Base-by-base conservation (phyloP, 2,797 vertebrate species). In the Sebastes baramenuke region DNA sequence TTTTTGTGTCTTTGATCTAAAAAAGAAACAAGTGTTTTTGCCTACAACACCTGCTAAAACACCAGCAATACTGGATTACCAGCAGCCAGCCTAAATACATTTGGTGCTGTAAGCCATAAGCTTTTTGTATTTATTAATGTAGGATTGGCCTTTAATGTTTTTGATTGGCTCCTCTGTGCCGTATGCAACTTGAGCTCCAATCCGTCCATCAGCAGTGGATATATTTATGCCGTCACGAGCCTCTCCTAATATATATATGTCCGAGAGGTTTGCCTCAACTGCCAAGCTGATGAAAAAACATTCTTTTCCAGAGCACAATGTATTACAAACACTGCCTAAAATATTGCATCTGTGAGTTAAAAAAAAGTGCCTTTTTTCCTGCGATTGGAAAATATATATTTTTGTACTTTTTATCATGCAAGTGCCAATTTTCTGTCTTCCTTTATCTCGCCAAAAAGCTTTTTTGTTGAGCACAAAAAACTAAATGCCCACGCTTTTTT, bases 351-450 rank as follows among this genome's bases (percentile, higher is more conserved):
- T 83, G 30, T 25, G 65, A 73, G 38, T 36, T 18, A 12, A 60
- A 54, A 46, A 38, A 72, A 91, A 94, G 92, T 94, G 93, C 92
- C 93, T 94, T 89, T 87, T 78, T 77, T 80, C 58, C 36, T 68
- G n/a, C 76, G 6, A 90, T 86, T 77, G 59, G 67, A 80, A 78
- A 81, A 87, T 22, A 71, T 89, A 76, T 90, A 86, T 92, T 92
- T 93, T 91, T 92, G 29, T 93, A 89, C 77, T 54, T 54, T 75
- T 83, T 59, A 73, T 82, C 82, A 72, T 76, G 82, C 67, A 90
- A 91, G 86, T 90, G 92, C 87, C 86, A 85, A 81, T 89, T 87
- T 84, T 84, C 79, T 86, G 76, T 87, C 83, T 85, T 80, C 77
- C 64, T 87, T 80, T 75, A 75, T 82, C 67, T 81, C 52, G 27